These are phyloP conservation scores for Fregata magnificens DNA, from an alignment of 2,113 vertebrate genomes.

Conservation along the genomic window DNA sequence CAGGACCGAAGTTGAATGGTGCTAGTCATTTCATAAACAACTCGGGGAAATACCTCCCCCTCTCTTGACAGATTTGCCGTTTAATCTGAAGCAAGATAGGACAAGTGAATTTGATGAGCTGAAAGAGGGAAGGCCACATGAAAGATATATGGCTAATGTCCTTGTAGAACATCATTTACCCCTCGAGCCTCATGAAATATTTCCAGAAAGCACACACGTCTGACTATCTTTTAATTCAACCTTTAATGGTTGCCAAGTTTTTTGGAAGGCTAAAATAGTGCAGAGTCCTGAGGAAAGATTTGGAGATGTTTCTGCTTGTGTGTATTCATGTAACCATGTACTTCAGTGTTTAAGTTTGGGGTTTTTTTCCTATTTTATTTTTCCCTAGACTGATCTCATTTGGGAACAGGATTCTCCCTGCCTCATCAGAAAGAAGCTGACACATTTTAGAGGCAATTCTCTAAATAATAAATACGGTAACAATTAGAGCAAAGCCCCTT, in stretches of 20 bases:
- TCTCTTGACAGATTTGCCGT: neutral
- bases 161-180: neutral
- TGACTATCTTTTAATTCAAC: neutral
- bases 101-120: neutral
- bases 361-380: neutral
- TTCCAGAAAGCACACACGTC: constrained; percentile 3
- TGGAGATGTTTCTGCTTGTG: neutral
- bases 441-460: neutral
- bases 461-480: neutral
- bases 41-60: neutral
- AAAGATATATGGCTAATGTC: neutral
- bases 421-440: neutral
- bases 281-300: neutral
- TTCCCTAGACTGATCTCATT: neutral
- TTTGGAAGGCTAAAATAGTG: neutral
- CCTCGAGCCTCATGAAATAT: neutral
- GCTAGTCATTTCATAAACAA: neutral
- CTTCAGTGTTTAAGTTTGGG: neutral
- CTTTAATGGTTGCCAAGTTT: neutral
- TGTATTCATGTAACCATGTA: neutral
- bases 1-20: neutral
- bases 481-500: neutral
- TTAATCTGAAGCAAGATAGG: neutral
- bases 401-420: neutral
- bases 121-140: neutral